A percentile compares a stretch with the other conserved stretches of the same genome.
phyloP scores from a whole-genome alignment of 2,888 invertebrate genomes.

The Laothoe populi region DNA sequence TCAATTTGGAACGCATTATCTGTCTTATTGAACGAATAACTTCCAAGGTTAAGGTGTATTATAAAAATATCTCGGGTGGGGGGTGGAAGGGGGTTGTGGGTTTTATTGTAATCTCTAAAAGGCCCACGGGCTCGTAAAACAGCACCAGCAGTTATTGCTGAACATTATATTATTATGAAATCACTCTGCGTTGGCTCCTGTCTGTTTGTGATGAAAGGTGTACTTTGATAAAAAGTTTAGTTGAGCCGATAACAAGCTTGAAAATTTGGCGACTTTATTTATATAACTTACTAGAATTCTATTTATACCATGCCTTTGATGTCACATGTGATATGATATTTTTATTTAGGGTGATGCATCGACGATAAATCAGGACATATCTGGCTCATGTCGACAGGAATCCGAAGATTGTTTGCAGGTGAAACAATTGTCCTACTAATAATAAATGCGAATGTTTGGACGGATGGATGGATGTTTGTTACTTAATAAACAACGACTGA shows the following conservation, averaged over 20 bases:
- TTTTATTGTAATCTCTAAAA: slow-evolving; percentile 7
- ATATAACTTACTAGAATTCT: no score
- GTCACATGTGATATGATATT: background rate
- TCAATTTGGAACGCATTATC: background rate
- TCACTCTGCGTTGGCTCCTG: background rate
- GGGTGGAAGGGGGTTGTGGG: background rate
- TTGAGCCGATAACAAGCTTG: background rate
- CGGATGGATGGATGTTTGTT: no score
- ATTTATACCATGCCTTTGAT: no score
- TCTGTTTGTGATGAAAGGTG: background rate
- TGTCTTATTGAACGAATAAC: background rate
- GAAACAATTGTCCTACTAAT: slow-evolving; percentile 21
- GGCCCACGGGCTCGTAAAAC: background rate
- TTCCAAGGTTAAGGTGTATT: background rate
- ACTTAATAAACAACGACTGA: no score
- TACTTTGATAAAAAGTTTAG: background rate
- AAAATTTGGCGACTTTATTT: background rate
- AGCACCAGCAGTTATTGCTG: background rate
- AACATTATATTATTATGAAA: slow-evolving; percentile 9
- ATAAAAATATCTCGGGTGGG: background rate
- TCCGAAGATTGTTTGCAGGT: slow-evolving; percentile 46
- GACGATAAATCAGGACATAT: slow-evolving; percentile 51
- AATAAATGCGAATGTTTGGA: no score
- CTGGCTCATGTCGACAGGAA: slow-evolving; percentile 45
- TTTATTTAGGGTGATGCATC: slow-evolving; percentile 65